Percentiles rank a stretch among this genome's conserved stretches.
phyloP scores from a whole-genome alignment of 2,797 vertebrate genomes.

The Neostethus bicornis region DNA sequence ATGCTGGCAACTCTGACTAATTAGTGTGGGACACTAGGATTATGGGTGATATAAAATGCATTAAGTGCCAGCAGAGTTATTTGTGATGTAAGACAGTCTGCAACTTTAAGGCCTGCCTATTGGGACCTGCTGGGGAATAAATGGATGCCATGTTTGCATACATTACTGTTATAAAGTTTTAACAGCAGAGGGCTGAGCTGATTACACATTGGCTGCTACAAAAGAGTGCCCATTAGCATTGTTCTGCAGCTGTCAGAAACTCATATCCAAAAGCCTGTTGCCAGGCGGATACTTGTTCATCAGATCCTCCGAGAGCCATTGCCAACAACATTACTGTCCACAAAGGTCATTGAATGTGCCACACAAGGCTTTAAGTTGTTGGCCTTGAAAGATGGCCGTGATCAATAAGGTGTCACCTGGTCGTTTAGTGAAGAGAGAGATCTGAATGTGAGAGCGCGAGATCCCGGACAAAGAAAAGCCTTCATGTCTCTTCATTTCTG shows the following conservation, averaged over 20 bases:
- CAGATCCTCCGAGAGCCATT: conserved; percentile 57
- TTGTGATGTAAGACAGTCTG: conserved; percentile 79
- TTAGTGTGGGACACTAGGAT: conserved; percentile 80
- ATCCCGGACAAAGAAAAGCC: conserved; percentile 35
- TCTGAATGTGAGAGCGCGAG: conserved; percentile 45
- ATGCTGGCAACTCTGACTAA: conserved; percentile 74
- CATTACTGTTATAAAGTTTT: conserved; percentile 77
- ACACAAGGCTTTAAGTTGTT: conserved; percentile 63
- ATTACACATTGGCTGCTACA: conserved; percentile 72
- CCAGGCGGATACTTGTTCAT: conserved; percentile 50
- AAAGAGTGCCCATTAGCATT: conserved; percentile 73
- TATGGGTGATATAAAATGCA: conserved; percentile 82
- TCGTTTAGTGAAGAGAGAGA: conserved; percentile 53
- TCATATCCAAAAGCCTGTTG: conserved; percentile 67
- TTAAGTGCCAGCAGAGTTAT: conserved; percentile 73
- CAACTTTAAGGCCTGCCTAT: conserved; percentile 79
- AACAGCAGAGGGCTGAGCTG: conserved; percentile 71
- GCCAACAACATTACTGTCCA: conserved; percentile 66
- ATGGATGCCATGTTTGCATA: conserved; percentile 80
- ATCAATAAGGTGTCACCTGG: conserved; percentile 75
- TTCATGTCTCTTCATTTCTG: conserved; percentile 32
- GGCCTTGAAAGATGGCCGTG: conserved; percentile 67
- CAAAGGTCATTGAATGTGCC: conserved; percentile 73
- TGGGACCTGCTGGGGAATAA: conserved; percentile 77
- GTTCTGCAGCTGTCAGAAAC: conserved; percentile 75